A percentile compares a stretch with the other conserved stretches of the same genome.
Conservation (phyloP, 2,888 invertebrate species). For the Morpho achilles region DNA sequence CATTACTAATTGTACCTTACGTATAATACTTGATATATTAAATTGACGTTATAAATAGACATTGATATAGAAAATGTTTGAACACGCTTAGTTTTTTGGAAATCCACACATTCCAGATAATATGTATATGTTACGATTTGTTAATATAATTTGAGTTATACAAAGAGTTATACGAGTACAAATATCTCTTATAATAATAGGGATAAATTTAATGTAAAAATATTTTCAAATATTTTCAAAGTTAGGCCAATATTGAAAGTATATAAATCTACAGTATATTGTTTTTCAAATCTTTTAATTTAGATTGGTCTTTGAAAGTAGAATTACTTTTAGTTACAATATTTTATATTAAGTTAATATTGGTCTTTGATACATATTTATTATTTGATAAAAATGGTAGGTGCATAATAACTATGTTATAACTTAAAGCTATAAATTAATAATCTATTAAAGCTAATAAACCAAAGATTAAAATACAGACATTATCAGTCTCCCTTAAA, state of each 20-base stretch:
- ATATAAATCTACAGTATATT: slow-evolving; percentile 18
- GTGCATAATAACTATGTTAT: neutral
- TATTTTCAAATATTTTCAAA: slow-evolving; percentile 14
- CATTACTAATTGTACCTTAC: neutral
- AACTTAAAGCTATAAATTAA: neutral
- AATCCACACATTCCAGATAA: slow-evolving; percentile 29
- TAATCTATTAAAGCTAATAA: slow-evolving; percentile 19
- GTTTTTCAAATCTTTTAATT: neutral
- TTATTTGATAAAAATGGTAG: neutral
- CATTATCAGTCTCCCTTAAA: slow-evolving; percentile 7
- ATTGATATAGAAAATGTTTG: slow-evolving; percentile 16
- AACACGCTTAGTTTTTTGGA: slow-evolving; percentile 25
- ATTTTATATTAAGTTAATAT: neutral
- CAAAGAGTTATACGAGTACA: neutral
- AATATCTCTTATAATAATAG: slow-evolving; percentile 4
- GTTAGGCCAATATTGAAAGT: slow-evolving; percentile 13
- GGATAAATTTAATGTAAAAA: slow-evolving; percentile 12
- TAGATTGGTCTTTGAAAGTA: too few relatives aligned
- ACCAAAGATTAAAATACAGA: slow-evolving; percentile 15
- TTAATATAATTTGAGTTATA: slow-evolving; percentile 10
- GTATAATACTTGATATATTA: slow-evolving; percentile 7
- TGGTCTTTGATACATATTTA: neutral
- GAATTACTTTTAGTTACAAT: neutral
- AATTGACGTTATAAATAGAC: slow-evolving; percentile 26
- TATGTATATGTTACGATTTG: slow-evolving; percentile 8